Conservation (phyloP, 2,113 vertebrate genomes). For the Ginglymostoma cirratum region DNA sequence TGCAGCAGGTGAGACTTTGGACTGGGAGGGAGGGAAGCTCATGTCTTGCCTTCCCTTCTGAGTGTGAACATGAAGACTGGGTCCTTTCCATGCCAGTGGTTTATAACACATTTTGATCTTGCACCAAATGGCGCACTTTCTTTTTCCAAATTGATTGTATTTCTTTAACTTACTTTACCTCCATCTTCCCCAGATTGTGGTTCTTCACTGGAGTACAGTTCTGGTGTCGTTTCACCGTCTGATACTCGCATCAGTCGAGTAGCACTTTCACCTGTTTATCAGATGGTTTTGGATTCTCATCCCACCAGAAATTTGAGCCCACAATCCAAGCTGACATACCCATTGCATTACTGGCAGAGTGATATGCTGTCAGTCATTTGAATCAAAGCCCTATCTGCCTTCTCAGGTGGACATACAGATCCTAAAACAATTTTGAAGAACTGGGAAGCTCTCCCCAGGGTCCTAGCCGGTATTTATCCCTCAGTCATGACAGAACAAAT, state of each 20-base stretch:
- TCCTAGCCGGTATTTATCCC: background rate
- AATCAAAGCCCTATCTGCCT: background rate
- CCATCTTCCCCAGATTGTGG: background rate
- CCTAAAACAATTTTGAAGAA: background rate
- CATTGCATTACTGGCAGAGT: background rate
- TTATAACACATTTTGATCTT: background rate
- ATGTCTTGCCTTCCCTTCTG: background rate
- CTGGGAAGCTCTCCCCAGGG: background rate
- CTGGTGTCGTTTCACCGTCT: background rate
- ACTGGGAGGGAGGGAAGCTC: background rate
- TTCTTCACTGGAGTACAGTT: background rate
- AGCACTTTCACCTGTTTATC: background rate
- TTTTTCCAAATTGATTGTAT: background rate
- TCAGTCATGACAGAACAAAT: background rate
- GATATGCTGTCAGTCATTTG: background rate
- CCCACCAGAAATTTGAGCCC: background rate
- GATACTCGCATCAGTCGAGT: background rate
- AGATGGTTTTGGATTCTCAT: background rate
- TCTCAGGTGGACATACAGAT: background rate
- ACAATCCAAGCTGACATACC: background rate
- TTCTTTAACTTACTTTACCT: background rate
- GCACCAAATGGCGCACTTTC: background rate
- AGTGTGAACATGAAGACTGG: background rate
- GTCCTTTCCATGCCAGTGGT: background rate
- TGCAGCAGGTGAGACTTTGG: constrained; percentile 70